These are phyloP conservation scores for Lethocerus indicus DNA, from an alignment of 1,140 invertebrate genomes.

Conservation along the genomic window DNA sequence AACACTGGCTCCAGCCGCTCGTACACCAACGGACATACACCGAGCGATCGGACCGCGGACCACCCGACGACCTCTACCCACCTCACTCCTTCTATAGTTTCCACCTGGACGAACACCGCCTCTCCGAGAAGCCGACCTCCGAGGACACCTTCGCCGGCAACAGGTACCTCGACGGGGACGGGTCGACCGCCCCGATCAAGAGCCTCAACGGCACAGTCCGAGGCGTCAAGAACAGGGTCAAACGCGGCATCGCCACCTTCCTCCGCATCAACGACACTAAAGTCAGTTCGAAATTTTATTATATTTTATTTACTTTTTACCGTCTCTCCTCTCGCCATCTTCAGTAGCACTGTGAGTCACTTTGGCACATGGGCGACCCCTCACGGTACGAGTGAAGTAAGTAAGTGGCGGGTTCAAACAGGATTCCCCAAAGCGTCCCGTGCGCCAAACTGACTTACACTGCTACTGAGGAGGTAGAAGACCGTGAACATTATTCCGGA, in stretches of 20 bases:
- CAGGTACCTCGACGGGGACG: slow-evolving; percentile 46
- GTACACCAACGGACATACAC: slow-evolving; percentile 45
- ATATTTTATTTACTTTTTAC: too few relatives aligned
- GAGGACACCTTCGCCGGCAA: slow-evolving; percentile 65
- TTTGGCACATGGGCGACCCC: too few relatives aligned
- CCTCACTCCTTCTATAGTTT: slow-evolving; percentile 66
- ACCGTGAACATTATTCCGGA: too few relatives aligned
- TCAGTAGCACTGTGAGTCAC: too few relatives aligned
- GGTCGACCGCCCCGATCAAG: slow-evolving; percentile 41
- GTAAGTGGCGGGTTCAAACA: too few relatives aligned
- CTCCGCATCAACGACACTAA: slow-evolving; percentile 60
- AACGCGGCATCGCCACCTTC: slow-evolving; percentile 86
- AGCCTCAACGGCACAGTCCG: slow-evolving; percentile 82
- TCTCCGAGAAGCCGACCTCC: slow-evolving; percentile 25
- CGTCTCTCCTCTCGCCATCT: too few relatives aligned
- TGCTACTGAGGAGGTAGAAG: too few relatives aligned
- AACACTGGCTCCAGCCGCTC: slow-evolving; percentile 16
- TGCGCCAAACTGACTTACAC: too few relatives aligned
- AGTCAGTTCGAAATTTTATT: too few relatives aligned
- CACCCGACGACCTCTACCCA: slow-evolving; percentile 21
- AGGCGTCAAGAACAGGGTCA: slow-evolving; percentile 82
- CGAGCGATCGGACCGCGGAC: slow-evolving; percentile 45
- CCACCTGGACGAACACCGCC: slow-evolving; percentile 52
- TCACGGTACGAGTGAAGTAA: too few relatives aligned
- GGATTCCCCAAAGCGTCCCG: too few relatives aligned